phyloP scores from a whole-genome alignment of 2,888 invertebrate genomes.

The Eristalis pertinax region DNA sequence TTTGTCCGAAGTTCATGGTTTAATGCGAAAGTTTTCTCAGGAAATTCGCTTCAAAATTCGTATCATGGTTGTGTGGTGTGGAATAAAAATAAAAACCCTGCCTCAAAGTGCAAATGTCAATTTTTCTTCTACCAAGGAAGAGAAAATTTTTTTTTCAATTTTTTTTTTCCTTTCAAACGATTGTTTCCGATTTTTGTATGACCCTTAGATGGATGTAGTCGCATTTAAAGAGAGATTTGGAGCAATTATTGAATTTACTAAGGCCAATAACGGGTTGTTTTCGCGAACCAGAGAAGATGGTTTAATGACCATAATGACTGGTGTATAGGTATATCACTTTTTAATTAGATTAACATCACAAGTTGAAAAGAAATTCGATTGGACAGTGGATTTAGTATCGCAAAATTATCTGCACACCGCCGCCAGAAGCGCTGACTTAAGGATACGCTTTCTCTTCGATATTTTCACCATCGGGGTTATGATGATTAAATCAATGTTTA shows the following conservation, averaged over 20 bases:
- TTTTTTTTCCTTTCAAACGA: background rate
- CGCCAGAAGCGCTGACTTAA: background rate
- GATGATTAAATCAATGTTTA: constrained; percentile 52
- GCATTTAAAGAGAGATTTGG: background rate
- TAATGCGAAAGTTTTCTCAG: constrained; percentile 1
- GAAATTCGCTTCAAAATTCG: constrained; percentile 49
- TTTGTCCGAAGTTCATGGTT: background rate
- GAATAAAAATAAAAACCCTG: constrained; percentile 65
- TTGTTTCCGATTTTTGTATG: background rate
- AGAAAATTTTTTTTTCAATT: constrained; percentile 10
- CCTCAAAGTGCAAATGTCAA: constrained; percentile 71
- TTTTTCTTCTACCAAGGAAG: constrained; percentile 49
- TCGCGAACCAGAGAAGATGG: constrained; percentile 41
- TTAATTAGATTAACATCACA: constrained; percentile 68
- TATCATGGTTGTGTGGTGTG: constrained; percentile 28
- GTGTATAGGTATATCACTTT: constrained; percentile 58
- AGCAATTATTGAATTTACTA: background rate
- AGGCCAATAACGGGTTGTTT: constrained; percentile 14
- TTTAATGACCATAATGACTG: constrained; percentile 56
- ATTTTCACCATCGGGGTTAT: background rate
- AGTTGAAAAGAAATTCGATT: constrained; percentile 49
- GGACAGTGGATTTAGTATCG: background rate
- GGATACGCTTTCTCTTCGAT: background rate
- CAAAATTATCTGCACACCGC: background rate
- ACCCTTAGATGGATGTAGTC: background rate